phyloP scores from a whole-genome alignment of 2,888 invertebrate species.

The Agonopterix subpropinquella region DNA sequence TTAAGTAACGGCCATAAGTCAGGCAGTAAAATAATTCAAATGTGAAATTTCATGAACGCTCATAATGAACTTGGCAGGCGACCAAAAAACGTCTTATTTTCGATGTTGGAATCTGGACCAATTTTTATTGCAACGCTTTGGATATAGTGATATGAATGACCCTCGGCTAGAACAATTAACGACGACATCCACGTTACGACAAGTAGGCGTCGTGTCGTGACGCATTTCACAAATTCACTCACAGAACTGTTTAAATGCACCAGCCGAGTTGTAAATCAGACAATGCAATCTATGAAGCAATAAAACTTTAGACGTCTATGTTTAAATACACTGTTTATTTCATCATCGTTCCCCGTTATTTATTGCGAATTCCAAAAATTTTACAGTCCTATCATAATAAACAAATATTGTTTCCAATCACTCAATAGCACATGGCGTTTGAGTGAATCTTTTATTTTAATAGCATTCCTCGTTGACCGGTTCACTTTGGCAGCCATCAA shows the following conservation, averaged over 20 bases:
- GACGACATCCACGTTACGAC: background rate
- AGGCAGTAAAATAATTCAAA: constrained; percentile 76
- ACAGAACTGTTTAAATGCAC: background rate
- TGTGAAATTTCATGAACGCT: constrained; percentile 76
- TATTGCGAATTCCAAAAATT: constrained; percentile 53
- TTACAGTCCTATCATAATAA: constrained; percentile 45
- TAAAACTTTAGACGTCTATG: constrained; percentile 12
- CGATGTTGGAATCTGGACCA: constrained; percentile 74
- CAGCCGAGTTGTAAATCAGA: constrained; percentile 30
- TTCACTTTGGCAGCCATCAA: constrained; percentile 43
- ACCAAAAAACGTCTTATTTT: constrained; percentile 76
- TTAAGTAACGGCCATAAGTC: constrained; percentile 75
- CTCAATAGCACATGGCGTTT: constrained; percentile 50
- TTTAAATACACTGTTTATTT: constrained; percentile 35
- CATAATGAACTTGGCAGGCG: constrained; percentile 75
- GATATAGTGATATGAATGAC: constrained; percentile 56
- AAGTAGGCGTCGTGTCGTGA: background rate
- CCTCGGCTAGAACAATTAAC: constrained; percentile 41
- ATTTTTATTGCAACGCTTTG: constrained; percentile 73
- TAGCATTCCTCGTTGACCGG: constrained; percentile 43
- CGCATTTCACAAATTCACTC: background rate
- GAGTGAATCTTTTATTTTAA: constrained; percentile 42
- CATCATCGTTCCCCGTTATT: constrained; percentile 44
- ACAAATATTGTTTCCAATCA: constrained; percentile 33
- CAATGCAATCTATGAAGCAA: constrained; percentile 20